Conservation (phyloP, 2,113 vertebrate genomes). For the Chamaetylas fuelleborni region DNA sequence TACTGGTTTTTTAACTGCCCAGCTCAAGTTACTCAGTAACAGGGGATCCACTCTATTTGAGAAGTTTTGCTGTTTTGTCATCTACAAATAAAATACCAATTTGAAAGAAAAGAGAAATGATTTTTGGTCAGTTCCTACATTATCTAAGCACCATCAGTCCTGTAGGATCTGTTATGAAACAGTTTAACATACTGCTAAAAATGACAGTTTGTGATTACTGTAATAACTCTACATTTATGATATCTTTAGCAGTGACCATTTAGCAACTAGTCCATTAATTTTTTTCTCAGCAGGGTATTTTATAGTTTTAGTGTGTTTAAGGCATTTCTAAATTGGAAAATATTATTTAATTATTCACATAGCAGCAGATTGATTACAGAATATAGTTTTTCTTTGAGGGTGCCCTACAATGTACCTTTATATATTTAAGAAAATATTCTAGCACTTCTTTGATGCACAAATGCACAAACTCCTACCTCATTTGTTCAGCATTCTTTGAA, state of each 20-base stretch:
- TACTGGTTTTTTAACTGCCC: background rate
- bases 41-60: background rate
- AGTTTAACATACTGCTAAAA: background rate
- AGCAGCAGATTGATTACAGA: conserved; percentile 7
- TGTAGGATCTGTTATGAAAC: background rate
- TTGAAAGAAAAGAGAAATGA: background rate
- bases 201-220: background rate
- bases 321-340: conserved; percentile 14
- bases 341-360: conserved; percentile 44
- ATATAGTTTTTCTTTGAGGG: background rate
- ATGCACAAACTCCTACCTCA: conserved; percentile 43
- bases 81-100: background rate
- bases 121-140: background rate
- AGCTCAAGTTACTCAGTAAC: background rate
- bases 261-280: background rate
- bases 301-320: background rate
- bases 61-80: background rate
- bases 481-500: conserved; percentile 45
- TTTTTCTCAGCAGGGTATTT: background rate
- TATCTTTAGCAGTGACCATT: background rate
- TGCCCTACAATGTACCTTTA: conserved; percentile 31
- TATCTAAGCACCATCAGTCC: background rate
- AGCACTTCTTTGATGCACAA: conserved; percentile 39
- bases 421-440: conserved; percentile 17
- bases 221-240: background rate